Percentiles rank a stretch among this genome's conserved stretches.
Conservation (phyloP, 2,888 invertebrate genomes). For the Drosophila atripex region DNA sequence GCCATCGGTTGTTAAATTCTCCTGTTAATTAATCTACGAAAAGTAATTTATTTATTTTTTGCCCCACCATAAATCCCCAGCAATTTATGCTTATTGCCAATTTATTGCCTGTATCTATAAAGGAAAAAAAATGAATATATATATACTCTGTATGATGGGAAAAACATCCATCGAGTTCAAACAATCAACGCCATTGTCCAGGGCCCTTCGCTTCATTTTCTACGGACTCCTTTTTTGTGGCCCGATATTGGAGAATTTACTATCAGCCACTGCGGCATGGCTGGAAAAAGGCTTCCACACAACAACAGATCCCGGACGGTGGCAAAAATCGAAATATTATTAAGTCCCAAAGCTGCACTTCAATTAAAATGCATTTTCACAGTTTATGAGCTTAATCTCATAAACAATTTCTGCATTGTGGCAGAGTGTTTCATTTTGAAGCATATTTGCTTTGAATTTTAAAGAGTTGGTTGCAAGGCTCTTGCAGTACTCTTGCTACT, state of each 20-base stretch:
- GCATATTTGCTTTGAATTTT: conserved; percentile 13
- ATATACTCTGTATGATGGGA: conserved; percentile 1
- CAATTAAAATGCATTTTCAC: conserved; percentile 83
- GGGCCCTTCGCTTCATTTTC: conserved; percentile 57
- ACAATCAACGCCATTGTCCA: conserved; percentile 75
- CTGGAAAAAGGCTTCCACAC: conserved; percentile 25
- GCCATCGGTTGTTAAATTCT: conserved; percentile 14
- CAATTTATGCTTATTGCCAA: conserved; percentile 74
- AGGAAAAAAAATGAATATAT: conserved; percentile 15
- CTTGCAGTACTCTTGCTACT: not conserved
- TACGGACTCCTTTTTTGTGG: conserved; percentile 57
- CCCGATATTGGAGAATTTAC: conserved; percentile 70
- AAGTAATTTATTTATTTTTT: conserved; percentile 59
- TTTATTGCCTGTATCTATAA: conserved; percentile 57
- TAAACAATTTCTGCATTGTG: conserved; percentile 77
- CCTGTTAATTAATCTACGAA: conserved; percentile 61
- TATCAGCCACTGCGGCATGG: conserved; percentile 55
- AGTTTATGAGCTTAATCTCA: conserved; percentile 81
- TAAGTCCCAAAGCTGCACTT: conserved; percentile 82
- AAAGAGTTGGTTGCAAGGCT: not conserved
- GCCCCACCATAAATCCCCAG: conserved; percentile 47
- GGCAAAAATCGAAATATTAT: conserved; percentile 58
- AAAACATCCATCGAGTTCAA: conserved; percentile 62
- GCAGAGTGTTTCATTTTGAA: conserved; percentile 42
- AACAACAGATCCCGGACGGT: conserved; percentile 5